These are phyloP conservation scores for Morinoia aosen DNA, from an alignment of 2,888 invertebrate genomes.

Conservation along the genomic window DNA sequence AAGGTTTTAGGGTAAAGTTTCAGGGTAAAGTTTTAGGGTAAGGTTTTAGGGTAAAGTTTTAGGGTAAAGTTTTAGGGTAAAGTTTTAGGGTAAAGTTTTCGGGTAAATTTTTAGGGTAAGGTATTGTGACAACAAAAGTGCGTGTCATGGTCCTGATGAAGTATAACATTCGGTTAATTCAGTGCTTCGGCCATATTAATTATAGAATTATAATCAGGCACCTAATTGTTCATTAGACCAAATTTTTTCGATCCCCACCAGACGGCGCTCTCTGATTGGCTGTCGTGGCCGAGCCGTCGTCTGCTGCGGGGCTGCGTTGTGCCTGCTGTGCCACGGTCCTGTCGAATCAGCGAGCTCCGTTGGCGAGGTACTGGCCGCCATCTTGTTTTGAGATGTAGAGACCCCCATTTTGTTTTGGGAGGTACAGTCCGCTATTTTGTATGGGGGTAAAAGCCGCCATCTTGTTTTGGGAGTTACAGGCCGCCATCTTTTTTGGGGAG, in stretches of 20 bases:
- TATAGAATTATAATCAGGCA: no score
- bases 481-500: not conserved
- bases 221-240: not conserved
- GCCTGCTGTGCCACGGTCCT: conserved; percentile 1
- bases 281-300: conserved; percentile 39
- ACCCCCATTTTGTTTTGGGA: not conserved
- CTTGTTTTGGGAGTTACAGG: not conserved
- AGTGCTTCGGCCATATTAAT: no score
- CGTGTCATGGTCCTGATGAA: no score
- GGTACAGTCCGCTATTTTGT: not conserved
- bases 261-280: not conserved
- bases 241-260: not conserved
- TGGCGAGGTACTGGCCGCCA: not conserved
- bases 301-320: conserved; percentile 25
- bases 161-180: no score
- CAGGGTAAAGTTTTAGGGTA: no score
- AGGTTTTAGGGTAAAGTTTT: no score
- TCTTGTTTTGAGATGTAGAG: not conserved
- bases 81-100: no score
- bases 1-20: no score
- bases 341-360: not conserved
- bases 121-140: no score
- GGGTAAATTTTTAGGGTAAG: no score
- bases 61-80: no score
- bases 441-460: not conserved